These are phyloP conservation scores for Cepaea hortensis DNA, from an alignment of 2,888 invertebrate genomes.

Conservation along the genomic window DNA sequence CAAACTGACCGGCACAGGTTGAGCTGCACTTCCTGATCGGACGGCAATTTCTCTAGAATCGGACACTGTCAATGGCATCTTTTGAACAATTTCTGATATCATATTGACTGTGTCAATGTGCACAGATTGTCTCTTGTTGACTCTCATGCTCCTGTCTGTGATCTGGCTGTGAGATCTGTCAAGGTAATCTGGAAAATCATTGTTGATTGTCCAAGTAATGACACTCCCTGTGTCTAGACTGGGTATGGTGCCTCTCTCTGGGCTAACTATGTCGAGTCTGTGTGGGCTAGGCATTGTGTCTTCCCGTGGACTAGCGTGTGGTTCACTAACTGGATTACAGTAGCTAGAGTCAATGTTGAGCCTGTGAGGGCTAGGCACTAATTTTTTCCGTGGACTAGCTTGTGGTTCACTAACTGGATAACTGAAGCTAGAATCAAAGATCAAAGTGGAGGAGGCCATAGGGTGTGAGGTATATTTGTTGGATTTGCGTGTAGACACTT, in stretches of 20 bases:
- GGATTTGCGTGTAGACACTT: slow-evolving; percentile 52
- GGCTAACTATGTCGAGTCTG: too few relatives aligned
- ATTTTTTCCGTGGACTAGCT: too few relatives aligned
- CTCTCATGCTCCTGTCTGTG: slow-evolving; percentile 44
- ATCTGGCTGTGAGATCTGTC: slow-evolving; percentile 61
- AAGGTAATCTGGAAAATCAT: slow-evolving; percentile 57
- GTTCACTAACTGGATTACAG: too few relatives aligned
- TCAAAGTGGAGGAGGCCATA: slow-evolving; percentile 66
- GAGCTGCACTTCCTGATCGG: too few relatives aligned
- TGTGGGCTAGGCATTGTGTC: too few relatives aligned
- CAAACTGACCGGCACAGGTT: not conserved
- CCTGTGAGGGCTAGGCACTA: too few relatives aligned
- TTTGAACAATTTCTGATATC: slow-evolving; percentile 33
- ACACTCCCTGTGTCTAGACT: slow-evolving; percentile 56
- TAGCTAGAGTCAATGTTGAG: too few relatives aligned
- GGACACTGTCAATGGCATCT: slow-evolving; percentile 5
- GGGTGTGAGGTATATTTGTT: slow-evolving; percentile 56
- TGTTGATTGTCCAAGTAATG: slow-evolving; percentile 67
- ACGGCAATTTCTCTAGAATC: not conserved
- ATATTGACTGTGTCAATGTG: slow-evolving; percentile 55
- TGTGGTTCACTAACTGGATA: slow-evolving; percentile 53
- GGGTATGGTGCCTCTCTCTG: too few relatives aligned
- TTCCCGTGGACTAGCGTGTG: too few relatives aligned
- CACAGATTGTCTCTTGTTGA: slow-evolving; percentile 54
- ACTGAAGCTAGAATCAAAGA: slow-evolving; percentile 59